These are phyloP conservation scores for Apocrypta bakeri DNA, from an alignment of 1,140 invertebrate genomes.

Conservation along the genomic window DNA sequence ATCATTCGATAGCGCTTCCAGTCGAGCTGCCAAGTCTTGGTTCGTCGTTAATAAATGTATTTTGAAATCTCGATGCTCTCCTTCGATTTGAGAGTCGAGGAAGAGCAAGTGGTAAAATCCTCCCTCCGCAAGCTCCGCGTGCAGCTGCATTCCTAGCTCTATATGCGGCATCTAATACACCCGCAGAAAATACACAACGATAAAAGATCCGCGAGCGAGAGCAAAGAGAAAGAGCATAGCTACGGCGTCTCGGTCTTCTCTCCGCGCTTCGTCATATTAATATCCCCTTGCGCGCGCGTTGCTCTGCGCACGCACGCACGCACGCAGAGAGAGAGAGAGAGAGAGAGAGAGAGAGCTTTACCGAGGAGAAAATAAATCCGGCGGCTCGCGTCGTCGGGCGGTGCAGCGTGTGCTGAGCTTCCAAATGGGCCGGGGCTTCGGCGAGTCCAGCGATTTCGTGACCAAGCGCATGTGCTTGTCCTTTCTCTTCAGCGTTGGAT, in stretches of 20 bases:
- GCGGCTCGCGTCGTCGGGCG: conserved; percentile 19
- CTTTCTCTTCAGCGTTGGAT: conserved; percentile 71
- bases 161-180: too few relatives aligned
- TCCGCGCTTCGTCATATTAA: conserved; percentile 33
- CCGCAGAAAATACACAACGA: conserved; percentile 1
- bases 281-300: neutral
- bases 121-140: neutral
- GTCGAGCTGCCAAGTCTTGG: too few relatives aligned
- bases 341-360: neutral
- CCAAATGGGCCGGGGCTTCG: conserved; percentile 66
- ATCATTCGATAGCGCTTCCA: neutral
- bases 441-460: conserved; percentile 71
- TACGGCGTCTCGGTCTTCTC: too few relatives aligned
- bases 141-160: too few relatives aligned
- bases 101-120: too few relatives aligned
- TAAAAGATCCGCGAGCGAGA: conserved; percentile 19
- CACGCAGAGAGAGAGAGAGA: neutral
- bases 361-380: conserved; percentile 30
- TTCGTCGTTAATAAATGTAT: too few relatives aligned
- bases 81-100: too few relatives aligned
- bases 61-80: too few relatives aligned
- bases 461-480: conserved; percentile 75
- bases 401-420: conserved; percentile 73
- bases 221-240: too few relatives aligned
- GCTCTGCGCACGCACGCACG: neutral